These are phyloP conservation scores for Trogon melanurus DNA, from an alignment of 2,113 vertebrate species.

Conservation along the genomic window DNA sequence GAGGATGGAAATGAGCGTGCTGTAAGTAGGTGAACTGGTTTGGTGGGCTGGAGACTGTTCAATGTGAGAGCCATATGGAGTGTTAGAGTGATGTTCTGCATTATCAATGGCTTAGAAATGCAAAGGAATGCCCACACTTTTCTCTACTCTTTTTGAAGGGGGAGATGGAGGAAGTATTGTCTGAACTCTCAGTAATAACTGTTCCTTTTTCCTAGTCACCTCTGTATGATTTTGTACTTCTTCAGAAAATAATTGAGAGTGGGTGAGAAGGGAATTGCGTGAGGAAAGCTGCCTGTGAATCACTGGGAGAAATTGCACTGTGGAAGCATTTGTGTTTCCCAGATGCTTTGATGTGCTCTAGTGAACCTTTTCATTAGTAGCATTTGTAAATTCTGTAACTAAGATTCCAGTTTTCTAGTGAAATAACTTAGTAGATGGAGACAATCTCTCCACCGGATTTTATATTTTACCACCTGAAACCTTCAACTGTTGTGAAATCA, in stretches of 20 bases:
- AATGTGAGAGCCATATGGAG: neutral
- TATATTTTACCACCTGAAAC: neutral
- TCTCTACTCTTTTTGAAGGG: neutral
- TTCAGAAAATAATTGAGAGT: neutral
- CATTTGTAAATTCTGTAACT: neutral
- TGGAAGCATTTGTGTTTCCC: neutral
- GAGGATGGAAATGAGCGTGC: neutral
- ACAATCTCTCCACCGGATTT: neutral
- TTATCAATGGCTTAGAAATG: neutral
- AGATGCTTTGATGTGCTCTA: neutral
- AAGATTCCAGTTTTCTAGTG: neutral
- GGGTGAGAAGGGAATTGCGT: neutral
- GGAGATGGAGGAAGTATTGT: no score
- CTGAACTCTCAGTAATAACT: neutral
- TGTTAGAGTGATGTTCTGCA: neutral
- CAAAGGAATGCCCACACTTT: neutral
- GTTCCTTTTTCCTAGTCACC: neutral
- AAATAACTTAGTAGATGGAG: neutral
- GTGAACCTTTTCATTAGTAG: neutral
- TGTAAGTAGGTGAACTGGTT: neutral
- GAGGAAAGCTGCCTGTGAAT: neutral
- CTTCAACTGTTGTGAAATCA: neutral
- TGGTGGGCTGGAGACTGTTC: neutral
- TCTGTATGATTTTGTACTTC: neutral
- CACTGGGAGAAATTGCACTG: neutral